Percentiles rank a stretch among this genome's conserved stretches.
Conservation (phyloP, 92 coral and sea anemone genomes). For the Siderastrea siderea region DNA sequence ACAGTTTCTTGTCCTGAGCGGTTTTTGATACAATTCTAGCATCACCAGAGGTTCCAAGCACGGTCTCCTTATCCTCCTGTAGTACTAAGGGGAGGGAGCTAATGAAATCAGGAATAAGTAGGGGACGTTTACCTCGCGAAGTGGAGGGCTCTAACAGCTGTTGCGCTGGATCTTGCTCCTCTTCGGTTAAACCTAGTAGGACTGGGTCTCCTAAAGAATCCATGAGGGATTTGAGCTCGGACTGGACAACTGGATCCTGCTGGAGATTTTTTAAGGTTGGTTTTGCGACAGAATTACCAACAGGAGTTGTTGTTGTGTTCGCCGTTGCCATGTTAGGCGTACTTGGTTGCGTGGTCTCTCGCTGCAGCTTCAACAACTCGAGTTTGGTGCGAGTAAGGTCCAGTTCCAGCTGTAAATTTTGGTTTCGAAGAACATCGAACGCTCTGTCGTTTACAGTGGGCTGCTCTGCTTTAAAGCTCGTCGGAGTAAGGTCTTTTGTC, state of each 20-base stretch:
- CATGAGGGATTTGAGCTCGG: constrained; percentile 2
- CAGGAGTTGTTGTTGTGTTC: background rate
- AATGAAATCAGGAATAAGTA: constrained; percentile 15
- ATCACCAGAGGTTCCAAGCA: constrained; percentile 23
- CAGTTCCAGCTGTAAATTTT: constrained; percentile 8
- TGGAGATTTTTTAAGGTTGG: constrained; percentile 16
- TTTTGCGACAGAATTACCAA: background rate
- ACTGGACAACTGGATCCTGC: constrained; percentile 10
- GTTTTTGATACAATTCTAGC: constrained; percentile 13
- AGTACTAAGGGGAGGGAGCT: constrained; percentile 9
- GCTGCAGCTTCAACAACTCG: constrained; percentile 10
- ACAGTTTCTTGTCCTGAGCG: constrained; percentile 18
- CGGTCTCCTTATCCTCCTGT: constrained; percentile 26
- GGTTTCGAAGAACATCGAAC: background rate
- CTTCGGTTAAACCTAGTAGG: constrained; percentile 1
- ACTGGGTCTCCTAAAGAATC: constrained; percentile 23
- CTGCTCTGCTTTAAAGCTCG: background rate
- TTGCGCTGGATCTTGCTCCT: constrained; percentile 4
- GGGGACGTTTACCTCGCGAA: background rate
- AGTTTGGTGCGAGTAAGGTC: constrained; percentile 11
- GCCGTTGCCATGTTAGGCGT: background rate
- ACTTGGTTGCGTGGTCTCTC: background rate
- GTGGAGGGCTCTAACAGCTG: background rate
- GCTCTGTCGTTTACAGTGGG: background rate
- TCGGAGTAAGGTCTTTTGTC: background rate